Evolutionary conservation across 2,113 vertebrate genomes (phyloP).

Genomic region (Misgurnus anguillicaudatus): DNA sequence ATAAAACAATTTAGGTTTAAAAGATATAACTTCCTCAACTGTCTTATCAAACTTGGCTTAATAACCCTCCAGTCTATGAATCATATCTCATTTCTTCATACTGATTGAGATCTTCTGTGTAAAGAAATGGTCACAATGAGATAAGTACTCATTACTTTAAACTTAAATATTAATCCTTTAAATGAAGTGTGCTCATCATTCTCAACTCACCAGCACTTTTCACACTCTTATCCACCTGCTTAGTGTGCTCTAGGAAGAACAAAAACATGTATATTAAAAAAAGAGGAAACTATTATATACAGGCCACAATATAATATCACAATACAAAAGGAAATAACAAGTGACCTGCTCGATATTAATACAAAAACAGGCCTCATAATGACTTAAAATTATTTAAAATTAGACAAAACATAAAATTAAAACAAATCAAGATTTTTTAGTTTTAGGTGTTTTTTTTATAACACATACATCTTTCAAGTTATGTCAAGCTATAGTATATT

Average conservation of each 20-base stretch:
- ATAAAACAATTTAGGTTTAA: neutral
- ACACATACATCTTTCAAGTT: too few species aligned
- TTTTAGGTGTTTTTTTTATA: too few species aligned
- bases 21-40: neutral
- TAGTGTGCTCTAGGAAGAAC: constrained; percentile 53
- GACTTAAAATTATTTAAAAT: too few species aligned
- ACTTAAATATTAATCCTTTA: neutral
- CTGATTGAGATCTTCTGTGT: constrained; percentile 55
- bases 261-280: constrained; percentile 5
- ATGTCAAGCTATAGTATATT: too few species aligned
- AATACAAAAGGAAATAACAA: neutral
- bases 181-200: neutral
- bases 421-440: too few species aligned
- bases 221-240: constrained; percentile 37
- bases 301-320: too few species aligned
- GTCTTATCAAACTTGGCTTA: neutral
- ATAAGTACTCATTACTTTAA: neutral
- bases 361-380: too few species aligned
- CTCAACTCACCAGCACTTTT: constrained; percentile 55
- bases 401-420: too few species aligned
- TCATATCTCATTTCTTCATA: constrained; percentile 57
- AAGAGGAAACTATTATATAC: neutral
- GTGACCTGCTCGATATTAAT: too few species aligned
- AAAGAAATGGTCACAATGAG: neutral
- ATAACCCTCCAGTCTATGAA: neutral